phyloP scores from a whole-genome alignment of 1,140 invertebrate species.

The Riptortus pedestris region DNA sequence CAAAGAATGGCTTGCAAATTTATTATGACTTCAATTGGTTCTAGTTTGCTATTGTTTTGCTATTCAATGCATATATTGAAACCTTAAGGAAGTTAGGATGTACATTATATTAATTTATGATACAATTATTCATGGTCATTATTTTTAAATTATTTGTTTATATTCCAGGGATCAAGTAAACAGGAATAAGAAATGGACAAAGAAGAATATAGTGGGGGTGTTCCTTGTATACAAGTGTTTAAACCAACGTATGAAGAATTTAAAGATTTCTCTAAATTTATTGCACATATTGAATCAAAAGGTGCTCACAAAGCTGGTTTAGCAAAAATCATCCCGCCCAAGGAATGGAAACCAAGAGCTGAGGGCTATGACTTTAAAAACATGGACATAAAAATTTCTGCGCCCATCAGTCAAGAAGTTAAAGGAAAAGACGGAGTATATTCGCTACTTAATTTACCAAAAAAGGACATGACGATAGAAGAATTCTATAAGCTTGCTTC shows the following conservation, averaged over 20 bases:
- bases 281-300: constrained; percentile 82
- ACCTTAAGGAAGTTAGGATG: too few relatives aligned
- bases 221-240: constrained; percentile 75
- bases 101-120: too few relatives aligned
- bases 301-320: constrained; percentile 89
- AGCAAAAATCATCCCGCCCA: constrained; percentile 87
- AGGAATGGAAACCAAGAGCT: constrained; percentile 82
- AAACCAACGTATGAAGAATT: constrained; percentile 91
- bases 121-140: too few relatives aligned
- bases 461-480: constrained; percentile 77
- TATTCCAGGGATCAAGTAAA: too few relatives aligned
- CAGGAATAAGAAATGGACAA: too few relatives aligned
- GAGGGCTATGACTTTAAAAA: constrained; percentile 71
- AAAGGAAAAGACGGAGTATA: constrained; percentile 88
- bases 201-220: constrained; percentile 22
- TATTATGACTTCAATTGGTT: too few relatives aligned
- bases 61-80: too few relatives aligned
- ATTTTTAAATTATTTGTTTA: too few relatives aligned
- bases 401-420: constrained; percentile 65
- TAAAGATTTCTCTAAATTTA: constrained; percentile 80
- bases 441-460: constrained; percentile 91
- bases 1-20: too few relatives aligned
- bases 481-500: constrained; percentile 79
- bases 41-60: too few relatives aligned
- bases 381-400: constrained; percentile 74